Evolutionary conservation across 2,797 vertebrate species (phyloP).

Genomic region (Hemitrygon akajei): DNA sequence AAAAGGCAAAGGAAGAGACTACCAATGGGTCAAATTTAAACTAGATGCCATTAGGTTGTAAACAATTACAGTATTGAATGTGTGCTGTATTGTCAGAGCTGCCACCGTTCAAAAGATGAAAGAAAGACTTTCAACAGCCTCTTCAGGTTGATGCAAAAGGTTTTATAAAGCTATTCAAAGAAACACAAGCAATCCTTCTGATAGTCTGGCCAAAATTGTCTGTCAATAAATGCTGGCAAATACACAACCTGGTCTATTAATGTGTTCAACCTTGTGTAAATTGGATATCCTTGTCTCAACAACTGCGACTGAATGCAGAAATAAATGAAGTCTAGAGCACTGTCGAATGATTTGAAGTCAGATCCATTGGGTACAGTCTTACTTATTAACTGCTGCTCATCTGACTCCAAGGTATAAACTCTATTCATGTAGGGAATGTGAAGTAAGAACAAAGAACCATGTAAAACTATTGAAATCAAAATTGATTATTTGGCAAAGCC

Average conservation of each 20-base stretch:
- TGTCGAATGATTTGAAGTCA: background rate
- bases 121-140: background rate
- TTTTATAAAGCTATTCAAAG: background rate
- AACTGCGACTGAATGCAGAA: background rate
- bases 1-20: background rate
- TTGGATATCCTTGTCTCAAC: background rate
- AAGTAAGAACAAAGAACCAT: background rate
- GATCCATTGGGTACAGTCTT: background rate
- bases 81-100: background rate
- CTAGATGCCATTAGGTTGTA: no score
- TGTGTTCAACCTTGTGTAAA: background rate
- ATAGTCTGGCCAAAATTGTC: background rate
- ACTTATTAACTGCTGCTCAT: background rate
- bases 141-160: background rate
- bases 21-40: no score
- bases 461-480: background rate
- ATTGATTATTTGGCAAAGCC: background rate
- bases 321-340: background rate
- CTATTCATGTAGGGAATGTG: background rate
- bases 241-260: background rate
- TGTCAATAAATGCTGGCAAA: background rate
- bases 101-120: background rate
- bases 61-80: background rate
- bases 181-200: background rate
- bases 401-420: background rate